Base-by-base conservation (phyloP, 23 tunicate species). In the Styela plicata region DNA sequence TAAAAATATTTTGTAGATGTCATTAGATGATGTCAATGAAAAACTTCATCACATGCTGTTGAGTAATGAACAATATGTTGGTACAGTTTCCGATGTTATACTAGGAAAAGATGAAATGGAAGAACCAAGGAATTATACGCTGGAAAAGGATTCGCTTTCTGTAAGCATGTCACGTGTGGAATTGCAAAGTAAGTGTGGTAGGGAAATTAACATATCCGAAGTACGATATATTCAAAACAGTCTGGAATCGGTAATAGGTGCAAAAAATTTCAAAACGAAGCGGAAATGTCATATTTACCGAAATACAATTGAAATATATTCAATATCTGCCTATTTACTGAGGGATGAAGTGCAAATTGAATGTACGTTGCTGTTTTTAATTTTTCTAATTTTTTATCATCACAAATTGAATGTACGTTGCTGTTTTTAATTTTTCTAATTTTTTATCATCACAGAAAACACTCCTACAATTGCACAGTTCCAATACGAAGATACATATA, bases 1-100 rank as follows among this genome's bases (percentile, higher is more conserved):
- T n/a, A n/a, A n/a, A n/a, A 44, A 44, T 44, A 44, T 44, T 44
- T 44, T n/a, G 32, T 21, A 82, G 85, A 82, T 82, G 85, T 33
- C 85, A 21, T n/a, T 33, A 21, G 33, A 33, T 31, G 65, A 70
- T 0, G 73, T 68, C 65, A 63, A 65, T 24, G 81, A 34, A 22
- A 62, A 79, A 61, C 64, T 91, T 29, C 44, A 86, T 35, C 36
- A 76, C 5, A 52, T 86, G 33, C 69, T 91, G 63, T 69, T 85
- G 35, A 78, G 70, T 44, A 91, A 70, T 78, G 97, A 91, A 63
- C 63, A 76, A 1, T 91, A 73, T 62, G 88, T 82, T n/a, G 97
- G 90, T 1, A 31, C 36, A 10, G 52, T 83, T n/a, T 83, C 97
- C 0, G 84, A 83, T 33, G 61, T 71, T 31, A 63, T 91, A 21